Base-by-base conservation (phyloP, 2,113 vertebrate species). In the Suncus etruscus region DNA sequence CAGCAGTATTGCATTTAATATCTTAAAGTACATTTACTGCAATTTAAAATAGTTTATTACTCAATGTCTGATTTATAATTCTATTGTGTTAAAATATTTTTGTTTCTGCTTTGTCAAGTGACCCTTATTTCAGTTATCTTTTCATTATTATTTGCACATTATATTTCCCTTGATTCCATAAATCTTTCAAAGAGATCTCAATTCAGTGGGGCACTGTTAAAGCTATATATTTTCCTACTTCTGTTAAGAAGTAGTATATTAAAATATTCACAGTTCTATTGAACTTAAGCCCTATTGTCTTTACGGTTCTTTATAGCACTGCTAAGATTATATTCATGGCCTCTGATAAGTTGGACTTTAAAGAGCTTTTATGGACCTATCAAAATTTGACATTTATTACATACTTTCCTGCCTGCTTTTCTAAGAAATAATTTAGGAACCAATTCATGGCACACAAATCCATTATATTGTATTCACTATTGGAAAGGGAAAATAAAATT, bases 261-360 rank as follows among this genome's bases (percentile, higher is more conserved):
- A 90, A 73, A 29, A 89, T 89, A 50, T 75, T 74, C 87, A 48
- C 27, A 87, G 51, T 83, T 89, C 29, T 68, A 76, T 11, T 86
- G 72, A 91, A 58, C 48, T 72, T 80, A 80, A 93, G 39, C 25
- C 24, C 66, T 80, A 24, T 81, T 63, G 63, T 68, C 73, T 86
- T 84, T 95, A 25, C 79, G 83, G 1, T 76, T 74, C 86, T 95
- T 95, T 94, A 95, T 94, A 51, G 70, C 8, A 48, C 76, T 58
- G 20, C 63, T 89, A 82, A 82, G 65, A 81, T 92, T 70, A 87
- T 78, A 84, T 95, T 93, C 91, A 95, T 87, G 27, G 86, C 48
- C 63, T 92, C 58, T 70, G 86, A 90, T 94, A 93, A 94, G 32
- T n/a, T 88, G 83, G 94, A 74, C 83, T 90, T 94, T 90, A 93